Base-by-base conservation (phyloP, 2,113 vertebrate genomes). In the Anguilla rostrata region DNA sequence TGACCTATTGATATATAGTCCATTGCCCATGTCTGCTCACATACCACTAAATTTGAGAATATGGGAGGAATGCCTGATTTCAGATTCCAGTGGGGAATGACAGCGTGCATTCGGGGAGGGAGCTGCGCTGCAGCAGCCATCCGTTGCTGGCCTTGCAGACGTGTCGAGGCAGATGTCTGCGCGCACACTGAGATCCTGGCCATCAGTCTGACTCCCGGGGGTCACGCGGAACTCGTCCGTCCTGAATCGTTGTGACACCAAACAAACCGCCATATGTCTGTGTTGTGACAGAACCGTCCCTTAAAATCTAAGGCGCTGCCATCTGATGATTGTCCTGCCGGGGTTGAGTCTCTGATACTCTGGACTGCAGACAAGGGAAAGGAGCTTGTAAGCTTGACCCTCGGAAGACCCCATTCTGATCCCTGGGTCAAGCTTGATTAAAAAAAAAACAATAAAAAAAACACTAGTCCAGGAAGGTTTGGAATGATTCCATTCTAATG, bases 221-320 rank as follows among this genome's bases (percentile, higher is more conserved):
- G 71, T 34, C n/a, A 26, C 11, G 71, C 11, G 60, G 3, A 20
- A 66, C 60, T 26, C 60, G 60, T 66, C 60, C 20, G 20, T 26
- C 60, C 60, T 66, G 60, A 66, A 66, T 66, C 60, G 60, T 66
- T 66, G 60, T 66, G 60, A 66, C 60, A 66, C 60, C 60, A 66
- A 66, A 29, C 71, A 75, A 29, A 34, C n/a, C 11, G 71, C n/a
- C 26, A 75, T 26, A 75, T 12, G 26, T n/a, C 8, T 12, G n/a
- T 75, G n/a, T 75, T 75, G 71, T 75, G 71, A 75, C 71, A 75
- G 71, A 75, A 22, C 71, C 34, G n/a, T 34, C 71, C 71, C 71
- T 3, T 75, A 75, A 34, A 34, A 75, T 75, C 26, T n/a, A 12
- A 7, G 71, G 71, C 9, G 11, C 20, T 75, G 71, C 9, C 9